Conservation (phyloP, 2,797 vertebrate species). For the Carduelis carduelis region DNA sequence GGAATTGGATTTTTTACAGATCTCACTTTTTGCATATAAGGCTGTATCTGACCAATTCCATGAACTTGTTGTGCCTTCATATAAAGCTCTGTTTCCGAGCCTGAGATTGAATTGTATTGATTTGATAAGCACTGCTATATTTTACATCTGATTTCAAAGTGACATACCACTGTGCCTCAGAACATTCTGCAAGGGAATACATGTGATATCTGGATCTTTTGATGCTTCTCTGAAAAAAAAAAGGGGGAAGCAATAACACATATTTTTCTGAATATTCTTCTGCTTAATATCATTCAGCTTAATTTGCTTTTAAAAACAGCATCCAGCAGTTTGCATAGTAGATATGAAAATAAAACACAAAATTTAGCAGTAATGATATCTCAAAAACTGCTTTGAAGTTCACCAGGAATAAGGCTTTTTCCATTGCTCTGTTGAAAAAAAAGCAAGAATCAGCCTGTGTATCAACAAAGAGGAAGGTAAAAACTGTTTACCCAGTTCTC, state of each 20-base stretch:
- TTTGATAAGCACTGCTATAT: background rate
- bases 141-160: conserved; percentile 28
- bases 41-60: background rate
- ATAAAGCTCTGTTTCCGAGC: background rate
- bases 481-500: background rate
- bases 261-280: background rate
- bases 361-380: background rate
- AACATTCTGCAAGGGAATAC: background rate
- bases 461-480: background rate
- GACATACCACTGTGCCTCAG: background rate
- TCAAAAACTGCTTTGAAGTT: background rate
- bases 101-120: background rate
- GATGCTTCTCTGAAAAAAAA: background rate
- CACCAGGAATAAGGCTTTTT: background rate
- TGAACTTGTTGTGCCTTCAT: background rate
- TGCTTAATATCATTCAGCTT: background rate
- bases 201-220: background rate
- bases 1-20: conserved; percentile 7
- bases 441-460: background rate
- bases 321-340: background rate
- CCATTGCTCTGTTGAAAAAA: background rate
- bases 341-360: background rate
- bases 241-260: background rate
- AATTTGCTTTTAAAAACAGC: conserved; percentile 14
- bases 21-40: conserved; percentile 1